Evolutionary conservation across 2,888 invertebrate genomes (phyloP), one percentile per base, ranked within the genome.

Genomic region (Dolichopus griseipennis): DNA sequence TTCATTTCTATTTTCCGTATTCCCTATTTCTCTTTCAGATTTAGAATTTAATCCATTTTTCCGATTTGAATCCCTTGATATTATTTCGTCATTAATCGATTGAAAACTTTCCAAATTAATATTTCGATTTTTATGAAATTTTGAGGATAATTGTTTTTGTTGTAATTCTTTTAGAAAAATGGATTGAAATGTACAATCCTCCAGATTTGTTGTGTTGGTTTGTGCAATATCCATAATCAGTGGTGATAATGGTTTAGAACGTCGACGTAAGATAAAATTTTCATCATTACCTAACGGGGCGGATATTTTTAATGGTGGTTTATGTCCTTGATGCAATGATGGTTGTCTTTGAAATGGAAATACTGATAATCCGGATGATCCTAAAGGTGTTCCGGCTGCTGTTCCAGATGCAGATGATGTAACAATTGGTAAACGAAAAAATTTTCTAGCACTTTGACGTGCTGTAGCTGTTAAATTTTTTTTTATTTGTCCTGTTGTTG

Each of bases 261-360:
- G 69, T 73, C 78, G 78, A 78, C 85, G 77, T 79, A 86, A 73
- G 74, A 84, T 75, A 78, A 85, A 76, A 82, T 86, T 78, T 80
- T 79, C 78, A 73, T 78, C 79, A 52, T 52, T 52, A 52, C 52
- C 52, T 18, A 52, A 18, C 18, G 52, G 52, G 9, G 52, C 15
- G 1, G 52, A 52, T 18, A 52, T 52, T 52, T 52, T 52, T 52
- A 52, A 52, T 52, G 52, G 43, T 43, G 7, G 52, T 41, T 41
- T 41, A 5, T 37, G 8, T 18, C 52, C 18, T 52, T 52, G 52
- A 52, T 18, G 15, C 9, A 18, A 52, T 18, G 5, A 6, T 52
- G 5, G 1, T 18, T 52, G 15, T 52, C 15, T 12, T 52, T 18
- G n/a, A 18, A 18, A 18, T 52, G 15, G 5, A 18, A 18, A 6